Evolutionary conservation across 2,888 invertebrate species (phyloP), one percentile per base, ranked within the genome.

Genomic region (Glyphotaelius pellucidus): DNA sequence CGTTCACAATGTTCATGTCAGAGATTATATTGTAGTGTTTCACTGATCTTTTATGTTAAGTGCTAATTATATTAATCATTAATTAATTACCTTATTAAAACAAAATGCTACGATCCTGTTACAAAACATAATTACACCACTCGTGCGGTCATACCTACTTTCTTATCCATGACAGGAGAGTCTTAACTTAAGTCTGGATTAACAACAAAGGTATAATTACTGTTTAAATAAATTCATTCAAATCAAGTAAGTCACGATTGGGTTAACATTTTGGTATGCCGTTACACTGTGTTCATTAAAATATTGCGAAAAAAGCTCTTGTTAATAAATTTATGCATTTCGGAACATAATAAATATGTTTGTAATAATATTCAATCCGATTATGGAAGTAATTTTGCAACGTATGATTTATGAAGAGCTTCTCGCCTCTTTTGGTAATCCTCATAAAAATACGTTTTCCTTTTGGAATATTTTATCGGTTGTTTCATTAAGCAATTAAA

Each of bases 201-300:
- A 83, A 83, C 83, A 35, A 32, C 67, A 67, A 83, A 83, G 35
- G 19, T 83, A 25, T 35, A 35, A 83, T 83, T 83, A 83, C 32
- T 83, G 31, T 83, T 25, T 84, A 84, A 84, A 25, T 84, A 35
- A 87, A 67, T 52, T 87, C 67, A 87, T 31, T 19, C 52, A 52
- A 31, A 84, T n/a, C 87, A 31, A 31, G 47, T 47, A 87, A 87
- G 47, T 87, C 47, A 87, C 87, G 87, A 31, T 32, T 87, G 87
- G 47, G 52, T 87, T 87, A 47, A 87, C 87, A 87, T 87, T 38
- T 87, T 67, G 47, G 87, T 47, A 30, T 87, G 52, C 87, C 52
- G 87, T 47, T 87, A 87, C 87, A 87, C 30, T 30, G 52, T 52
- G 87, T 87, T 52, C 42, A 87, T 30, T 52, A 19, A 31, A 67